Base-by-base conservation (phyloP, 2,888 invertebrate genomes). In the Mellilla xanthometata region DNA sequence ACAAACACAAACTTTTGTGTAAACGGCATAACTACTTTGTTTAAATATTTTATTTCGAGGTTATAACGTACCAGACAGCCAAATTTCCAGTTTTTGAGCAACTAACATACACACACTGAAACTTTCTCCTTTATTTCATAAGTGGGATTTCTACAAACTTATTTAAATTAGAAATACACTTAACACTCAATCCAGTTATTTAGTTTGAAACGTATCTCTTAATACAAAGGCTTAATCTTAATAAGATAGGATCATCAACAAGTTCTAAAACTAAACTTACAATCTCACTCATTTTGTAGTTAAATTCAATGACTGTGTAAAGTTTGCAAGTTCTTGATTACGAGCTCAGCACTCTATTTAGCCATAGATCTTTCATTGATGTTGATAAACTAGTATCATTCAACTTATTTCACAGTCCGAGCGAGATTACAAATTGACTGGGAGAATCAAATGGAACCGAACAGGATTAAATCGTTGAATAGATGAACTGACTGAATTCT, bases 381-480 rank as follows among this genome's bases (percentile, higher is more conserved):
- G 28, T 49, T 40, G 36, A 38, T 49, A 39, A 47, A 47, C 41
- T 43, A 36, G 6, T n/a, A n/a, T 7, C 24, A 36, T 33, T 29
- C 30, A 31, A 59, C 44, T 52, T 41, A 65, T 60, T 64, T 54
- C 57, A 56, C 53, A 54, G 44, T 52, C 47, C 34, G 52, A 43
- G 36, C 49, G 56, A 42, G 46, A 64, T 70, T 72, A 67, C 60
- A 63, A 68, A 72, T 72, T 70, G 56, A 60, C 66, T 58, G 59
- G 57, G 45, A 52, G 50, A 62, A 52, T 62, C 49, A 13, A 52
- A 50, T 48, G 31, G 52, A 40, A 52, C 53, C 49, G 56, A 52
- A 45, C 44, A 44, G 39, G 39, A 34, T 57, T 65, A 65, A 6
- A 19, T 3, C n/a, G 8, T 58, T 62, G 61, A 68, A 64, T 58